Conservation (phyloP, 2,797 vertebrate genomes). For the Lacerta viridis region DNA sequence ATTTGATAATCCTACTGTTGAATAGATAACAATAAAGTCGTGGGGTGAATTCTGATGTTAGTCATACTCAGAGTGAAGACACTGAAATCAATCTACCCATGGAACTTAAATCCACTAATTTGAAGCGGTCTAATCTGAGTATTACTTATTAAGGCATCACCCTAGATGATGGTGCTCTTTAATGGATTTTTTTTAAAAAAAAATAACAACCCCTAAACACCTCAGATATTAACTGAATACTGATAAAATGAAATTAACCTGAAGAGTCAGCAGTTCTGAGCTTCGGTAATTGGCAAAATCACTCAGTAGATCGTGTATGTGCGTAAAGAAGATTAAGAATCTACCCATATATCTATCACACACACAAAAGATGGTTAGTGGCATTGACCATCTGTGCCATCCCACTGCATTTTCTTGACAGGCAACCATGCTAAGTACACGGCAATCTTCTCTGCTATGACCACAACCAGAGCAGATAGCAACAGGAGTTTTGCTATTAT, state of each 20-base stretch:
- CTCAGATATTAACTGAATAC: not conserved
- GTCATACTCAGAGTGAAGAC: too few relatives aligned
- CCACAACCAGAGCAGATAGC: not conserved
- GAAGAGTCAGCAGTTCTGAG: not conserved
- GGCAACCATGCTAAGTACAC: not conserved
- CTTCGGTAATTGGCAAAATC: not conserved
- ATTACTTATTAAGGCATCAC: too few relatives aligned
- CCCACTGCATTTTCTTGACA: not conserved
- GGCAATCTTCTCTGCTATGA: not conserved
- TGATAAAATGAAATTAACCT: not conserved
- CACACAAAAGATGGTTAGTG: not conserved
- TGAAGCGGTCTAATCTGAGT: too few relatives aligned
- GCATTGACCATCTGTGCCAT: not conserved
- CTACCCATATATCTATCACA: not conserved
- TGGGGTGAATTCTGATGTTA: too few relatives aligned
- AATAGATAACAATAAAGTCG: not conserved
- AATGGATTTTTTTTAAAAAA: too few relatives aligned
- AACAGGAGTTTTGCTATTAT: not conserved
- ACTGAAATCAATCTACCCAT: too few relatives aligned
- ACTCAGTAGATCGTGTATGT: not conserved
- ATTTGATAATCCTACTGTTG: not conserved
- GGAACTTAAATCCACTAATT: too few relatives aligned
- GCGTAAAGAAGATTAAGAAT: not conserved
- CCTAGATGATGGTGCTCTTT: too few relatives aligned
- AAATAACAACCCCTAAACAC: too few relatives aligned